Evolutionary conservation across 2,797 vertebrate genomes (phyloP), one percentile per base, ranked within the genome.

Genomic region (Melopsittacus undulatus): DNA sequence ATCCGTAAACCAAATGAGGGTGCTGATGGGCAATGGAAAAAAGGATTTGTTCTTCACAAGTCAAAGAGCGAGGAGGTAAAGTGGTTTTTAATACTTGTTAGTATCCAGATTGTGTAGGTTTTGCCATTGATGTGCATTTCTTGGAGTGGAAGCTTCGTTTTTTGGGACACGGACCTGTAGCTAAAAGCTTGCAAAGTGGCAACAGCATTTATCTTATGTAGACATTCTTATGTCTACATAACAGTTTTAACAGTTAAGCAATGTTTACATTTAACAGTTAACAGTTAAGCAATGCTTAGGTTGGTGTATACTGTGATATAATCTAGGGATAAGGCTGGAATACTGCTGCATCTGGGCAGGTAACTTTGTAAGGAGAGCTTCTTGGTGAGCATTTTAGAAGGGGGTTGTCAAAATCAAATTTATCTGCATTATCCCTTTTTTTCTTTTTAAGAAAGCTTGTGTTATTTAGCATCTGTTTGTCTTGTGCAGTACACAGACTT

Each of bases 1-100:
- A 99, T 99, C 97, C 99, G 99, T 24, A 99, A 99, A 98, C 99
- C 99, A 96, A 99, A 99, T 83, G 99, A 99, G 96, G 99, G 99
- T 70, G 98, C 99, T 30, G 99, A 99, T 91, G 98, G 99, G 93
- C 99, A 99, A 51, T 99, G 99, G 99, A 99, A 99, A 98, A 99
- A 99, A 94, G 99, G 99, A 96, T 99, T 99, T 90, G 99, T 99
- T 95, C 99, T 99, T 92, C 99, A 99, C 98, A 99, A 99, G 98
- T 99, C 99, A 90, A 99, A 99, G 98, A 99, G 99, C 19, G 99
- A 99, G 98, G 99, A 99, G 95, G 99, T 99, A 97, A 98, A 95
- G 85, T 78, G 64, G n/a, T 54, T 66, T 83, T 84, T 54, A 30
- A 0, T 83, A 0, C 73, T 94, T 74, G 21, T 45, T 2, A 27